phyloP scores from a whole-genome alignment of 2,888 invertebrate species.

The Galerucella calmariensis region DNA sequence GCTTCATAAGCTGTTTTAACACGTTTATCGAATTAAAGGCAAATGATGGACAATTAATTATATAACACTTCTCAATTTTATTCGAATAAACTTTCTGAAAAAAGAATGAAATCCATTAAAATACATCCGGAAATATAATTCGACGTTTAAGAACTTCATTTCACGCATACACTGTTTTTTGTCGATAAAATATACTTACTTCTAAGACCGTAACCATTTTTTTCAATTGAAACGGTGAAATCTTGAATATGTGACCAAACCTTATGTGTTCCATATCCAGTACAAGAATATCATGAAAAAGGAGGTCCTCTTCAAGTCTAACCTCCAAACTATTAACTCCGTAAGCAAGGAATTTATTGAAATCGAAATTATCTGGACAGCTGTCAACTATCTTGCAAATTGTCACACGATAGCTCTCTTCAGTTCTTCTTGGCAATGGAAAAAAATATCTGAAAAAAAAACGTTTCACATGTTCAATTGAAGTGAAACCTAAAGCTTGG shows the following conservation, averaged over 20 bases:
- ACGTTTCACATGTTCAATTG: neutral
- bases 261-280: conserved; percentile 63
- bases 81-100: conserved; percentile 35
- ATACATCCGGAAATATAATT: neutral
- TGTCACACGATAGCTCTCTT: conserved; percentile 64
- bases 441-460: conserved; percentile 61
- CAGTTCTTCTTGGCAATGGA: conserved; percentile 65
- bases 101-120: neutral
- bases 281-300: conserved; percentile 64
- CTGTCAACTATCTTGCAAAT: conserved; percentile 60
- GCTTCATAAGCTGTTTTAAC: conserved; percentile 63
- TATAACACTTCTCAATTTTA: conserved; percentile 21
- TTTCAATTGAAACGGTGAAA: conserved; percentile 63
- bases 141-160: neutral
- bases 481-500: too few species aligned
- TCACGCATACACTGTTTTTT: neutral
- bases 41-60: conserved; percentile 42
- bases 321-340: conserved; percentile 66
- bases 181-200: conserved; percentile 52
- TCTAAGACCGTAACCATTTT: conserved; percentile 64
- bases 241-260: conserved; percentile 62
- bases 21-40: conserved; percentile 57
- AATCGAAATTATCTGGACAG: conserved; percentile 54
- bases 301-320: conserved; percentile 65
- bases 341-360: conserved; percentile 61